Conservation (phyloP, 2,888 invertebrate species). For the Neoscelio sp. region DNA sequence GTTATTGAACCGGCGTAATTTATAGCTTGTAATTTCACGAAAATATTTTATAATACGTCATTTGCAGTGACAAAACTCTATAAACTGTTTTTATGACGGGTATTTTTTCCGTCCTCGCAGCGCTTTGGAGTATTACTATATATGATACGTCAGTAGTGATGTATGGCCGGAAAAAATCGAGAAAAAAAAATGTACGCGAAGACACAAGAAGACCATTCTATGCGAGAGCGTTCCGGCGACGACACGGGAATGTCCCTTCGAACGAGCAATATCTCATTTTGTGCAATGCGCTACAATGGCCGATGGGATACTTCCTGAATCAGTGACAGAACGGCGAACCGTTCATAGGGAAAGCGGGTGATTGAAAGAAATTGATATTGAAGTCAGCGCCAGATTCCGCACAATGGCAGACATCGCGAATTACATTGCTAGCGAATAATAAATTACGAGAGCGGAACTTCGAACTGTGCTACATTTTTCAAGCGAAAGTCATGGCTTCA, state of each 20-base stretch:
- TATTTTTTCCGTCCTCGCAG: slow-evolving; percentile 1
- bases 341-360: slow-evolving; percentile 40
- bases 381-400: slow-evolving; percentile 20
- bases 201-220: slow-evolving; percentile 29
- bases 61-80: not conserved
- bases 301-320: slow-evolving; percentile 48
- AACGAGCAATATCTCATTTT: slow-evolving; percentile 54
- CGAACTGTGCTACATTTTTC: slow-evolving; percentile 1
- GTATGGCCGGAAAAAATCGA: slow-evolving; percentile 5
- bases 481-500: not conserved
- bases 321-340: slow-evolving; percentile 41
- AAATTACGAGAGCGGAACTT: slow-evolving; percentile 20
- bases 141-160: slow-evolving; percentile 6
- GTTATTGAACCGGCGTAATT: too few species aligned
- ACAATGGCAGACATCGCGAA: slow-evolving; percentile 24
- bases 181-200: slow-evolving; percentile 5
- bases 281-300: slow-evolving; percentile 36
- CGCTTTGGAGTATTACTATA: slow-evolving; percentile 1
- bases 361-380: slow-evolving; percentile 63
- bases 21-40: not conserved
- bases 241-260: slow-evolving; percentile 27
- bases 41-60: not conserved
- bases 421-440: slow-evolving; percentile 33
- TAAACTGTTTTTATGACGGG: too few species aligned
- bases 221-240: not conserved